Evolutionary conservation across 2,113 vertebrate species (phyloP), one percentile per base, ranked within the genome.

Genomic region (Alectura lathami): DNA sequence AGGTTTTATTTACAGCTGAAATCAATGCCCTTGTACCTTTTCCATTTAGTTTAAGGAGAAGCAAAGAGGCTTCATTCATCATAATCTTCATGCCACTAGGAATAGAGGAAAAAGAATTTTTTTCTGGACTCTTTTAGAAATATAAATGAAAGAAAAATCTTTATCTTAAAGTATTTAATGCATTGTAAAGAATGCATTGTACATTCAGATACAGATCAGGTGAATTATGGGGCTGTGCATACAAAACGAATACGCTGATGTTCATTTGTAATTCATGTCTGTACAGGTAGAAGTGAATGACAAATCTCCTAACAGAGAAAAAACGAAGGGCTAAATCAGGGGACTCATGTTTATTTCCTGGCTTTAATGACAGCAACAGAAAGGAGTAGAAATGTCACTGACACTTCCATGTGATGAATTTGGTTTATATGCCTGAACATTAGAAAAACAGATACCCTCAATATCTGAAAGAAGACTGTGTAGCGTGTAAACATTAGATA

Each of bases 401-500:
- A 64, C 54, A 78, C 64, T 78, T 96, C 50, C 13, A 34, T 68
- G 66, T 94, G 93, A 97, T 90, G 69, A 86, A 96, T 97, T 79
- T 86, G 72, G 60, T 90, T 85, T 94, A 56, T 94, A 75, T 2
- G 20, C 43, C 76, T 72, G 68, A 86, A 75, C 72, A 93, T 86
- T 87, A 92, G 45, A 48, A 93, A 54, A 54, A 38, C 76, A 94
- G 86, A 85, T 59, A 17, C 62, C 68, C 70, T 93, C 77, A 75
- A 23, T 84, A 83, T 82, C 53, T 89, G 69, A 79, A 70, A 69
- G 83, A 94, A 83, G 86, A 96, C 91, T 95, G 74, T 86, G 50
- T 94, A 67, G 80, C 11, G 2, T 88, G 86, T 97, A 92, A 97
- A 73, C 92, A 87, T 95, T 82, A 94, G 91, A 92, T 66, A 93